Evolutionary conservation across 2,797 vertebrate genomes (phyloP).

Genomic region (Pseudocheirus occidentalis): DNA sequence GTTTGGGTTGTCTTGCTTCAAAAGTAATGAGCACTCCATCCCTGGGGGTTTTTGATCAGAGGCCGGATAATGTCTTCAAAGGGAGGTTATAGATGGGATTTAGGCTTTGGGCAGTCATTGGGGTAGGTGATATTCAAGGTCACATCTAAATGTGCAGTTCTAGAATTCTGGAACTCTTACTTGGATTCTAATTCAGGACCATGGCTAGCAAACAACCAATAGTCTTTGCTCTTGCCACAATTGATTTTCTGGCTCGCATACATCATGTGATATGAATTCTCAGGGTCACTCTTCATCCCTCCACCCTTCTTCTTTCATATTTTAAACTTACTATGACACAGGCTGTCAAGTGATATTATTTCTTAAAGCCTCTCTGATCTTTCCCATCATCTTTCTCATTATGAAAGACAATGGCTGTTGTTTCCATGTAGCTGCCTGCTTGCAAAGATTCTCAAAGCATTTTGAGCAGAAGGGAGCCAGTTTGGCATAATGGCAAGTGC

Average conservation of each 20-base stretch:
- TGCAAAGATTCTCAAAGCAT: neutral
- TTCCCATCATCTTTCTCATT: neutral
- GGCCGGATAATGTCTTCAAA: neutral
- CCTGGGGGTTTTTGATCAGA: neutral
- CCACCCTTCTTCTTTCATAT: neutral
- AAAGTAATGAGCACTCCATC: neutral
- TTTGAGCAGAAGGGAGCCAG: neutral
- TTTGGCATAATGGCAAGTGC: neutral
- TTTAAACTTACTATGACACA: neutral
- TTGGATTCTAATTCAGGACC: neutral
- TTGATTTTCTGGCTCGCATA: neutral
- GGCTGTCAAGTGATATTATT: neutral
- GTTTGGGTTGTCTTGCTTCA: neutral
- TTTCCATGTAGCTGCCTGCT: neutral
- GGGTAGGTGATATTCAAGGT: neutral
- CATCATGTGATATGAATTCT: neutral
- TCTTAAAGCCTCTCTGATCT: neutral
- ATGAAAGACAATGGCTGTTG: neutral
- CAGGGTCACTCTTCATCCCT: neutral
- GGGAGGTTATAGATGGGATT: slow-evolving; percentile 5
- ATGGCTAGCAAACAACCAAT: neutral
- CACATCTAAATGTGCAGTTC: neutral
- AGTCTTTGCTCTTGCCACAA: neutral
- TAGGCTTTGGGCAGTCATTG: neutral
- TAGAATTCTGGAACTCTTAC: neutral